Conservation (phyloP, 2,797 vertebrate species). For the Oreochromis grahami region DNA sequence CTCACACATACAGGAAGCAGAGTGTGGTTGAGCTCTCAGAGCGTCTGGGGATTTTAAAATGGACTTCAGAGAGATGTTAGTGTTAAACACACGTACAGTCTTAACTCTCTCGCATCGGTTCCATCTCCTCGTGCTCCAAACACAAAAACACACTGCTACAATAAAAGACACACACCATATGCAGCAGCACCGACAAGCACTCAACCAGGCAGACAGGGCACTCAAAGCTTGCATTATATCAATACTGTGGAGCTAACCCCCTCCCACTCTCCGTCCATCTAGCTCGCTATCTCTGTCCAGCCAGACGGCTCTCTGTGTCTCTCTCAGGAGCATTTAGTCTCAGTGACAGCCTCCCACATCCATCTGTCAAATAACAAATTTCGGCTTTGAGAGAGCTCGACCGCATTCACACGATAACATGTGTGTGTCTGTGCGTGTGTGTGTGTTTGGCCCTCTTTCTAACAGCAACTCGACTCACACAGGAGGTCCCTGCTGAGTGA, state of each 20-base stretch:
- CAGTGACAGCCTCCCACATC: constrained; percentile 78
- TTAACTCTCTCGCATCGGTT: constrained; percentile 15
- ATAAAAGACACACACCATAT: constrained; percentile 48
- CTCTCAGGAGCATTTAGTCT: constrained; percentile 71
- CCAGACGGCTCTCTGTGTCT: constrained; percentile 56
- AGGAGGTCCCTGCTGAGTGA: constrained; percentile 62
- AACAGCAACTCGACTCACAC: constrained; percentile 21
- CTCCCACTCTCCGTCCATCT: constrained; percentile 50
- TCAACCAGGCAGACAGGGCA: constrained; percentile 62
- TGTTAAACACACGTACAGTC: constrained; percentile 56
- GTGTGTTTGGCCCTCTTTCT: constrained; percentile 21
- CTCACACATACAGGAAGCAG: background rate
- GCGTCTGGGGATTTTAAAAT: constrained; percentile 47
- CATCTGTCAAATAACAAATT: constrained; percentile 78
- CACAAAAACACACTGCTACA: constrained; percentile 10
- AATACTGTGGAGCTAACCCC: constrained; percentile 63
- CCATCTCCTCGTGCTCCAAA: background rate
- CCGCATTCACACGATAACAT: constrained; percentile 51
- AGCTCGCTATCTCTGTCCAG: constrained; percentile 40
- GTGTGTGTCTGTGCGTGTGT: background rate
- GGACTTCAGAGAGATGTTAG: constrained; percentile 47
- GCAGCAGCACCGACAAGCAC: constrained; percentile 51
- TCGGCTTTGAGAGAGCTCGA: constrained; percentile 53
- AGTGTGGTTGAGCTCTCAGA: background rate
- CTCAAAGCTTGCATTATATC: constrained; percentile 67